Conservation (phyloP, 2,888 invertebrate genomes). For the Omphaloscelis lunosa region DNA sequence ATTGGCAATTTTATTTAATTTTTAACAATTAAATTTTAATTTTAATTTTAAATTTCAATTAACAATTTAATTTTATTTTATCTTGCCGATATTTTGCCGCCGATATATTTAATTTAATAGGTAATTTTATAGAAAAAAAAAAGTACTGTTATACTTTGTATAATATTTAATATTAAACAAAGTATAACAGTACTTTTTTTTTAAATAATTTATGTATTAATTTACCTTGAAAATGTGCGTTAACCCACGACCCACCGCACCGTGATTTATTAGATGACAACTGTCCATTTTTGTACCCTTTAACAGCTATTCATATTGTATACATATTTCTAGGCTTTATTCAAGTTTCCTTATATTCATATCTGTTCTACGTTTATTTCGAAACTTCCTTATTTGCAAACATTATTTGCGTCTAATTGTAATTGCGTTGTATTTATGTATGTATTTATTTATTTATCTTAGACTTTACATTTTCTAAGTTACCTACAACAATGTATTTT, state of each 20-base stretch:
- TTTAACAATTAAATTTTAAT: too few species aligned
- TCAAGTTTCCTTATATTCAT: conserved; percentile 20
- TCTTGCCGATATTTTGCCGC: too few species aligned
- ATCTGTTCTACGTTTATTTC: neutral
- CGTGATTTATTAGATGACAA: conserved; percentile 20
- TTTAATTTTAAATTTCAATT: too few species aligned
- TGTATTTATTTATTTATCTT: neutral
- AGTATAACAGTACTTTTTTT: too few species aligned
- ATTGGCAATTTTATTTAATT: too few species aligned
- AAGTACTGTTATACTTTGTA: too few species aligned
- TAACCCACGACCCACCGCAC: neutral
- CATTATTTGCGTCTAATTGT: neutral
- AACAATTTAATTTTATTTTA: too few species aligned
- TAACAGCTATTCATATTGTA: too few species aligned
- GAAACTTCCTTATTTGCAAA: conserved; percentile 21
- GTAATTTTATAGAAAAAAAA: too few species aligned
- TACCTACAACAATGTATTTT: neutral
- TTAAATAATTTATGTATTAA: too few species aligned
- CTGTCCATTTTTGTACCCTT: conserved; percentile 2
- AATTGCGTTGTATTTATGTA: neutral
- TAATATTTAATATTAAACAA: too few species aligned
- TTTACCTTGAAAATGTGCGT: neutral
- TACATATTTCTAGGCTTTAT: neutral
- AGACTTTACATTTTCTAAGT: neutral
- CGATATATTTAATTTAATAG: too few species aligned